Percentiles rank a stretch among this genome's conserved stretches.
Evolutionary conservation across 2,113 vertebrate genomes (phyloP).

Genomic region (Erythrolamprus reginae): DNA sequence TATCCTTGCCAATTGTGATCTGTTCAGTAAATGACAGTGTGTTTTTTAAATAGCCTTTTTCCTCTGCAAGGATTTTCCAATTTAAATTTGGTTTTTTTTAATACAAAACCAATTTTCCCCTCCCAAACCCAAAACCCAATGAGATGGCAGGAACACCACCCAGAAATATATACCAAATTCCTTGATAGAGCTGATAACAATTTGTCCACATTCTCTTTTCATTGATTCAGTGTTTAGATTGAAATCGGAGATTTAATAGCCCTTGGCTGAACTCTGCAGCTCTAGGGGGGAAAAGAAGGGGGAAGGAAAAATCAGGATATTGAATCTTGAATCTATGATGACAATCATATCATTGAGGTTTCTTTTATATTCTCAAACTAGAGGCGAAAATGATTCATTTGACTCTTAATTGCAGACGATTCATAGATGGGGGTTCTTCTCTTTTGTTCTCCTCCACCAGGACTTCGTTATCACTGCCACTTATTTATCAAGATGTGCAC

Average conservation of each 20-base stretch:
- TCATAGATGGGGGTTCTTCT: neutral
- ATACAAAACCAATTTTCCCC: neutral
- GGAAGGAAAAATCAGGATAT: neutral
- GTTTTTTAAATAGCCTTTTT: neutral
- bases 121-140: too few species aligned
- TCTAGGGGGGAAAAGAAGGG: neutral
- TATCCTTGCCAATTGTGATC: too few species aligned
- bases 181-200: neutral
- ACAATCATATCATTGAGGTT: neutral
- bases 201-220: neutral
- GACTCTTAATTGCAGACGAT: neutral
- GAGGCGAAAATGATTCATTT: neutral
- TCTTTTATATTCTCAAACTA: neutral
- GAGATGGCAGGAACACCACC: too few species aligned
- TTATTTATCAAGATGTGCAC: neutral
- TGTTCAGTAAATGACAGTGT: too few species aligned
- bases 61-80: neutral
- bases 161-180: neutral
- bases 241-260: neutral
- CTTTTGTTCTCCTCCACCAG: neutral
- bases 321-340: neutral
- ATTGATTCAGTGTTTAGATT: neutral
- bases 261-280: neutral
- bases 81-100: neutral
- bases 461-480: neutral